These are phyloP conservation scores for Platanista minor DNA, from an alignment of 2,113 vertebrate species.

Conservation along the genomic window DNA sequence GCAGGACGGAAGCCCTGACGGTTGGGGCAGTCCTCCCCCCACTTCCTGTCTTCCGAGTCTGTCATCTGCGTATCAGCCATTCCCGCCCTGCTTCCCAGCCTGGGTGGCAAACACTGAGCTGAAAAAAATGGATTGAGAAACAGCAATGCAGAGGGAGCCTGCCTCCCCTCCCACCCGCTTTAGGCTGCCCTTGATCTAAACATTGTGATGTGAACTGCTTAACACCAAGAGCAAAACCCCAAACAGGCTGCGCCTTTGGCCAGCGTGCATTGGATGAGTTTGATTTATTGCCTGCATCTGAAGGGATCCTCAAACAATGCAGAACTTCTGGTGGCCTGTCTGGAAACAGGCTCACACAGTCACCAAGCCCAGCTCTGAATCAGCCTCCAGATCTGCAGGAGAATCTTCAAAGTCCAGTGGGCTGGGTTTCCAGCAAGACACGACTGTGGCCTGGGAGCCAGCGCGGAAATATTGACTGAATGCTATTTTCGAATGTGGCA, in stretches of 20 bases:
- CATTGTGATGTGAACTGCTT: slow-evolving; percentile 66
- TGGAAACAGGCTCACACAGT: slow-evolving; percentile 56
- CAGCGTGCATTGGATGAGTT: slow-evolving; percentile 64
- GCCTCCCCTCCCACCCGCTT: slow-evolving; percentile 59
- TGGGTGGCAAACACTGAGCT: slow-evolving; percentile 76
- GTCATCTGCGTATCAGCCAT: not conserved
- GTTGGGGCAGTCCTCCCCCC: not conserved
- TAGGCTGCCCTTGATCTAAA: slow-evolving; percentile 71
- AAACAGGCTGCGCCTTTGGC: slow-evolving; percentile 69
- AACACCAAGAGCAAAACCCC: slow-evolving; percentile 59
- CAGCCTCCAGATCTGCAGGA: not conserved
- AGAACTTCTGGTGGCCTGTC: slow-evolving; percentile 74
- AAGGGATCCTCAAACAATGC: slow-evolving; percentile 78
- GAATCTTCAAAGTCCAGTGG: slow-evolving; percentile 16
- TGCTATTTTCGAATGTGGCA: slow-evolving; percentile 5
- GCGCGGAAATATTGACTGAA: not conserved
- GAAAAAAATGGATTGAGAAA: slow-evolving; percentile 76
- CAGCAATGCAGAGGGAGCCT: slow-evolving; percentile 71
- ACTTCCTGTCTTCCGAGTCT: not conserved
- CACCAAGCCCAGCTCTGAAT: slow-evolving; percentile 13
- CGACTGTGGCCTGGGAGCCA: not conserved
- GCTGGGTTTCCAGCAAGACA: not conserved
- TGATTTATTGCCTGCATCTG: slow-evolving; percentile 81
- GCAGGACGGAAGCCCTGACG: not conserved
- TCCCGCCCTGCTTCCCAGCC: slow-evolving; percentile 72